Base-by-base conservation (phyloP, 2,888 invertebrate species). In the Amphipoea oculea region DNA sequence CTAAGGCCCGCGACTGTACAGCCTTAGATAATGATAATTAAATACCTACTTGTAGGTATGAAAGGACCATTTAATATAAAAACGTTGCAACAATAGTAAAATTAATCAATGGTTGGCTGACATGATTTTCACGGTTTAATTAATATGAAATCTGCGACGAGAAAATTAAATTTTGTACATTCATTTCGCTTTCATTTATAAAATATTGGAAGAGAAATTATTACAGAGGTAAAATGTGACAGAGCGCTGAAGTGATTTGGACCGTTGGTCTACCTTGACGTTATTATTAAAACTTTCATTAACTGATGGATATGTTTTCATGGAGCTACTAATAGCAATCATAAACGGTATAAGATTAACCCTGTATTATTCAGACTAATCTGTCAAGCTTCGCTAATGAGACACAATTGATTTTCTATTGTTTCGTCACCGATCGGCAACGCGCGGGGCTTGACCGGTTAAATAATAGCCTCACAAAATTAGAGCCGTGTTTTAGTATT, bases 101-200 rank as follows among this genome's bases (percentile, higher is more conserved):
- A 71, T 71, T 67, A 71, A 54, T 71, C 40, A 82, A 71, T 63
- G 29, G n/a, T 17, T 14, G 20, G 4, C 57, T 11, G 62, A 45
- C 54, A 45, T 65, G 4, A 69, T 72, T 60, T 75, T 76, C 51
- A 78, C 76, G 54, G 29, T 57, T 71, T 76, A 73, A 83, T 84
- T 80, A 80, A 63, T 63, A 76, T 29, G 20, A 84, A 79, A 62
- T 73, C 36, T 78, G 74, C 40, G 79, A 23, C 66, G 74, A 62
- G 54, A 69, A 75, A 84, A 76, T 79, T 29, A 48, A 66, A 73
- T 79, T 79, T 40, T 71, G 51, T 51, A 40, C 65, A 72, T 80
- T 72, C 3, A 84, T 77, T 76, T 77, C 81, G 67, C 70, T 84
- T 84, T 63, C 63, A 81, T 76, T 76, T 69, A 84, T 76, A 71